Conservation (phyloP, 2,888 invertebrate genomes). For the Gerris lacustris region DNA sequence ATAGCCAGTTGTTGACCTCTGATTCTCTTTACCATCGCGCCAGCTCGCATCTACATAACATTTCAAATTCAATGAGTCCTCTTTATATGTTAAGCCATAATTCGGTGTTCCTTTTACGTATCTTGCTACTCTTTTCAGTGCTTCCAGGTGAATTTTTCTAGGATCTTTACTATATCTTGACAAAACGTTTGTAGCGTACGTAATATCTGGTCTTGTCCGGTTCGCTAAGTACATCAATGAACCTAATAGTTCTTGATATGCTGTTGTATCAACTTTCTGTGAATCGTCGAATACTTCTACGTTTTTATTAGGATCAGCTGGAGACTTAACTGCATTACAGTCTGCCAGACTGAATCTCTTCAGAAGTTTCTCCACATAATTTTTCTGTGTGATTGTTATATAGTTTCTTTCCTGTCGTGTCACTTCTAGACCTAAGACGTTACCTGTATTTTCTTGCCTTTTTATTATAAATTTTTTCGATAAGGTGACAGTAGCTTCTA, state of each 20-base stretch:
- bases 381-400: background rate
- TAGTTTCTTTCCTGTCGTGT: too few relatives aligned
- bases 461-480: conserved; percentile 23
- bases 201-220: conserved; percentile 13
- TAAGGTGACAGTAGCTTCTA: conserved; percentile 9
- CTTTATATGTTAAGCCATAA: background rate
- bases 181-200: conserved; percentile 11
- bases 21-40: conserved; percentile 14
- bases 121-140: conserved; percentile 12
- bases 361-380: background rate
- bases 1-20: conserved; percentile 24
- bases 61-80: background rate
- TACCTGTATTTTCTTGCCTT: conserved; percentile 22
- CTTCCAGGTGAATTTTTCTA: background rate
- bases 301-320: background rate
- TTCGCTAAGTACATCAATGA: background rate
- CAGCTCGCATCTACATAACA: conserved; percentile 22
- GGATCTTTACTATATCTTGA: conserved; percentile 9
- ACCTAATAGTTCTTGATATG: background rate
- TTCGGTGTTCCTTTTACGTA: conserved; percentile 15
- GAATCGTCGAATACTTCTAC: background rate
- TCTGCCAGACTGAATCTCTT: background rate
- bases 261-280: background rate
- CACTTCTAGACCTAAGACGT: background rate
- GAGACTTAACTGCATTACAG: background rate